Evolutionary conservation across 2,888 invertebrate species (phyloP), one percentile per base, ranked within the genome.

Genomic region (Cabera pusaria): DNA sequence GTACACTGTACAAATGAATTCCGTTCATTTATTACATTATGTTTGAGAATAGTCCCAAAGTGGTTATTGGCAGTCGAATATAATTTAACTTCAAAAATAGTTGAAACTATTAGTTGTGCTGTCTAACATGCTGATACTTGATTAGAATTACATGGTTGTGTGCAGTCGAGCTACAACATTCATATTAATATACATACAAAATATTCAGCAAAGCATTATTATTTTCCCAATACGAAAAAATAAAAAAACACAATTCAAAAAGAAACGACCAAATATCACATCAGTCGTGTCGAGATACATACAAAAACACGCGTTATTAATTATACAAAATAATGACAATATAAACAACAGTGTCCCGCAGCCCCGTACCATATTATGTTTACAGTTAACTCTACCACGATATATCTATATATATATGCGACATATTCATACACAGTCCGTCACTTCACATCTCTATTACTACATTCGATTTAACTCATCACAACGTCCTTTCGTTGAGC

Each of bases 331-430:
- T 35, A 49, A 49, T 47, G 40, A 43, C 47, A 45, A 44, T 47
- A 31, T 34, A 19, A 47, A 50, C 60, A 62, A 66, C 72, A 73
- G 76, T 64, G 75, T 62, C 65, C 62, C 70, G 56, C 54, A 32
- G 50, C 44, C 45, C 51, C 29, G 23, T 20, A 59, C 57, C 52
- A 60, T 66, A 69, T 60, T 52, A 52, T 59, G 46, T 43, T 52
- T 56, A 57, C 56, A 59, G 36, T 64, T 71, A 68, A 64, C 56
- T 70, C 60, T 75, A 71, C 62, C 67, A 65, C 67, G 57, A 73
- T 74, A 79, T 70, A 74, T 74, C 70, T 80, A 80, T 56, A 48
- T 61, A 63, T 59, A 54, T 71, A 69, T 74, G 64, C 64, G 62
- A 72, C 33, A 22, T 58, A 61, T 61, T 63, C 72, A 68, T 74